Evolutionary conservation across 2,113 vertebrate species (phyloP), one percentile per base, ranked within the genome.

Genomic region (Girardinichthys multiradiatus): DNA sequence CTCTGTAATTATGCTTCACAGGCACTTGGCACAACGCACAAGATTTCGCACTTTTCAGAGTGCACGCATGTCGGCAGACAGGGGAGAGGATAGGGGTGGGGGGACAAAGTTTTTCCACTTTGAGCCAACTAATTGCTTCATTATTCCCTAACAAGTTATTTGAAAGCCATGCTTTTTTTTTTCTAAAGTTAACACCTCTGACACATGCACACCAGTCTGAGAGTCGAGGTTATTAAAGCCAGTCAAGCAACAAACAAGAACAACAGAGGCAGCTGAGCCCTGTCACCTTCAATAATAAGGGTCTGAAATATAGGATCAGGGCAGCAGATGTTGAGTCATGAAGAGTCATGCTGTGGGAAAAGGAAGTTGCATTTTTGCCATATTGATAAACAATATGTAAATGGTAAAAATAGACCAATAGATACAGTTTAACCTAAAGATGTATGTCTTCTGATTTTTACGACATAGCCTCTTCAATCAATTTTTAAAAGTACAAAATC

Each of bases 101-200:
- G 77, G 61, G 67, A 79, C 84, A 76, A 76, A 79, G 73, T 87
- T 92, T 54, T 92, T 89, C 86, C 91, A 91, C 81, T 89, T 84
- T 57, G 64, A 82, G 82, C 84, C 82, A 91, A 87, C 91, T 94
- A 94, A 94, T 94, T 94, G 93, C 87, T 90, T 94, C 91, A 86
- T 94, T 94, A 94, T 92, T 92, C 84, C 79, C 88, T 91, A 92
- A 93, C 92, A 94, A 93, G 92, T 92, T 77, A 90, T 92, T 91
- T 86, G 72, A 87, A 76, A 66, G 79, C 57, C 26, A 79, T 84
- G 87, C 88, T 79, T 89, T 91, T 86, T 77, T 37, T 14, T 5
- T 19, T 19, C 30, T 72, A 80, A 31, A 79, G 72, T 85, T 91
- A 88, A 94, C 93, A 94, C 92, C 89, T 93, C 51, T 54, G 89